Evolutionary conservation across 2,113 vertebrate genomes (phyloP).

Genomic region (Muntiacus muntjak): DNA sequence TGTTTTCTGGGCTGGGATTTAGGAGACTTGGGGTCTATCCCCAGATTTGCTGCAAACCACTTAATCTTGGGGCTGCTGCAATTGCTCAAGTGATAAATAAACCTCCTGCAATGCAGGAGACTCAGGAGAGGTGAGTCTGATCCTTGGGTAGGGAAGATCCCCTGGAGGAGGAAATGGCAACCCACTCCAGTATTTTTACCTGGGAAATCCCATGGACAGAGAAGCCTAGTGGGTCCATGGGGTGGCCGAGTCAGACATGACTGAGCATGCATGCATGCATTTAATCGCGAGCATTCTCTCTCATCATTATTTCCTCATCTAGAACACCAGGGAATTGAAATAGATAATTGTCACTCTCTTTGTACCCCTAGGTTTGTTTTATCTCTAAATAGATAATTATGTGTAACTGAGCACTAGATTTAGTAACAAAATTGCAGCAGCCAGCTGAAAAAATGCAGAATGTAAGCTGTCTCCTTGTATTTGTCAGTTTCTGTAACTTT

Average conservation of each 20-base stretch:
- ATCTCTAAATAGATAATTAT: neutral
- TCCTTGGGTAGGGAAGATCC: neutral
- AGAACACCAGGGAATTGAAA: neutral
- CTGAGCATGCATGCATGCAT: neutral
- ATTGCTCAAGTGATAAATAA: neutral
- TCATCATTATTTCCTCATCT: neutral
- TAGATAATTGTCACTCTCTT: neutral
- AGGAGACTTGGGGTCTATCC: neutral
- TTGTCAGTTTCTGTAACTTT: neutral
- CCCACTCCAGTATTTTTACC: neutral
- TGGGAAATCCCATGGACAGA: neutral
- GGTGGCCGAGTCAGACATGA: neutral
- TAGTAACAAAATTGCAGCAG: neutral
- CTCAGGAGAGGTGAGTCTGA: neutral
- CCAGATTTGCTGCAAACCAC: neutral
- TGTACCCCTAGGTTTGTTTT: neutral
- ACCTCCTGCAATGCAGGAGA: neutral
- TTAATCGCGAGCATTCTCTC: neutral
- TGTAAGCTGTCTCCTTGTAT: neutral
- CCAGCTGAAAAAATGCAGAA: neutral
- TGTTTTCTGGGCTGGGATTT: neutral
- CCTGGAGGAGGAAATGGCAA: neutral
- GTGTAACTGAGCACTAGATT: neutral
- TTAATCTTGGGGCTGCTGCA: neutral
- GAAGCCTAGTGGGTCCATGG: neutral